Percentiles rank a stretch among this genome's conserved stretches.
These are phyloP conservation scores for Syngnathus scovelli DNA, from an alignment of 2,113 vertebrate genomes.

Conservation along the genomic window DNA sequence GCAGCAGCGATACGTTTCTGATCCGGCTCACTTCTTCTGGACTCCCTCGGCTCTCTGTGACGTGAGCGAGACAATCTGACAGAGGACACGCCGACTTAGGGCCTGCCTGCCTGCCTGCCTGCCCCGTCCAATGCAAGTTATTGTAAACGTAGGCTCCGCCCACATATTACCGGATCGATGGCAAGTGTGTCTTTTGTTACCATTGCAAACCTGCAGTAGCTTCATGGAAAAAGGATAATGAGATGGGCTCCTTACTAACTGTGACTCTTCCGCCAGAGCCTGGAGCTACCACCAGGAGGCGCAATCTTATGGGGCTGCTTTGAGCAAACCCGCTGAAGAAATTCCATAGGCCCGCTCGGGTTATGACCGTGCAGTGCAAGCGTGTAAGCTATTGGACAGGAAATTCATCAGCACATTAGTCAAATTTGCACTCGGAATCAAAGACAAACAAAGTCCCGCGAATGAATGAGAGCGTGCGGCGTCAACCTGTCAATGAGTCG, in stretches of 20 bases:
- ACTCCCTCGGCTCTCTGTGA: constrained; percentile 15
- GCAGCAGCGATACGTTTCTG: constrained; percentile 54
- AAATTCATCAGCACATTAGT: neutral
- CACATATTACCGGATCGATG: no score
- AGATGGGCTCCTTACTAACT: no score
- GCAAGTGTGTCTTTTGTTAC: no score
- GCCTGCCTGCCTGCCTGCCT: no score
- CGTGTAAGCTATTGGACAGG: neutral
- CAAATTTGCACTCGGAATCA: constrained; percentile 2
- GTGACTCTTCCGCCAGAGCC: no score
- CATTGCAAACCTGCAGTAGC: no score
- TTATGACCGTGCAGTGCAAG: neutral
- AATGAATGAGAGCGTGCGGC: constrained; percentile 3
- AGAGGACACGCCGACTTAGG: neutral
- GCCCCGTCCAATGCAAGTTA: no score
- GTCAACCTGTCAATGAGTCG: constrained; percentile 20
- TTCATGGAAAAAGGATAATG: no score
- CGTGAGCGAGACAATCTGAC: constrained; percentile 2
- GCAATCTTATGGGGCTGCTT: no score
- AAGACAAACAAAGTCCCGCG: constrained; percentile 3
- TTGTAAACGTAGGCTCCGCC: no score
- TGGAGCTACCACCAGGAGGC: no score
- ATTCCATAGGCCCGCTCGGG: neutral
- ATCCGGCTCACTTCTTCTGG: constrained; percentile 39
- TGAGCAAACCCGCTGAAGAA: neutral